These are phyloP conservation scores for Griposia aprilina DNA, from an alignment of 2,888 invertebrate species.

Conservation along the genomic window DNA sequence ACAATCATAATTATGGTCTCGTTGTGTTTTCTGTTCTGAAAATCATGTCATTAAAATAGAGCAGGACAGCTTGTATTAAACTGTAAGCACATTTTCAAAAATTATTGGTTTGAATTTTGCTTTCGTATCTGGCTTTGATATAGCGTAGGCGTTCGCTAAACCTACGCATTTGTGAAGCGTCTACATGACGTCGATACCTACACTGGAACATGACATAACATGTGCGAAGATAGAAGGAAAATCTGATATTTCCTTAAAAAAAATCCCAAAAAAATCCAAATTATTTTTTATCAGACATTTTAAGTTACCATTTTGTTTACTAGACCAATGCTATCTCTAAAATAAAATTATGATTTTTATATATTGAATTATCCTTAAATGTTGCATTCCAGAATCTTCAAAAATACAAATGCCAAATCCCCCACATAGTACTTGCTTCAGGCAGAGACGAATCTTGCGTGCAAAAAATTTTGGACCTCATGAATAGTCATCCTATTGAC, in stretches of 20 bases:
- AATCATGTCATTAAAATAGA: no score
- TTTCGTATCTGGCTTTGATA: background rate
- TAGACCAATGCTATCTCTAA: background rate
- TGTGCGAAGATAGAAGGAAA: background rate
- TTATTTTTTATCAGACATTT: no score
- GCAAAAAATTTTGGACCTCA: conserved; percentile 76
- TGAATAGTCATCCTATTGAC: conserved; percentile 80
- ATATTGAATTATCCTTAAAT: background rate
- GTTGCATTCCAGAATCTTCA: conserved; percentile 68
- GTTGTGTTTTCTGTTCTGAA: no score
- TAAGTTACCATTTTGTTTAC: background rate
- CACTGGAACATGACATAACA: background rate
- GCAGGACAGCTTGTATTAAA: no score
- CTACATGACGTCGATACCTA: background rate
- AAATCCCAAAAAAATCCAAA: no score
- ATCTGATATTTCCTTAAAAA: background rate
- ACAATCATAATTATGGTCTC: no score
- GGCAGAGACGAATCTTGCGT: conserved; percentile 90
- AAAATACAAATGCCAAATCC: conserved; percentile 77
- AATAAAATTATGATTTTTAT: background rate
- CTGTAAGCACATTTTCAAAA: no score
- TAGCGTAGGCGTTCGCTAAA: background rate
- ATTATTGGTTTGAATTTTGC: background rate
- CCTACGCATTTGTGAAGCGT: background rate
- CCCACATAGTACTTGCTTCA: conserved; percentile 88